Base-by-base conservation (phyloP, 1,140 invertebrate genomes). In the Ips nitidus region DNA sequence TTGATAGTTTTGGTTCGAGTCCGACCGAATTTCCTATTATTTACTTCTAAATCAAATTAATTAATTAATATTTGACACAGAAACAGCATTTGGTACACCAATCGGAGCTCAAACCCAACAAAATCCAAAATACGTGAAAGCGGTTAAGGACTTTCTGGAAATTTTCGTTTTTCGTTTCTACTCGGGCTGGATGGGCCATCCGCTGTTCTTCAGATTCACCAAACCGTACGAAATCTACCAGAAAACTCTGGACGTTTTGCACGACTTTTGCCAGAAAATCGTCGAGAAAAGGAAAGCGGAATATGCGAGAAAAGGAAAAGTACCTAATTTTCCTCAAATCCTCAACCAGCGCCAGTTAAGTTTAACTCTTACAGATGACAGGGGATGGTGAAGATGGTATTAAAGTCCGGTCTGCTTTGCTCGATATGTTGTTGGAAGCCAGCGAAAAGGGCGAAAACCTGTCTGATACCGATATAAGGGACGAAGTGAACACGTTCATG, bases 401-500 rank as follows among this genome's bases (percentile, higher is more conserved):
- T 42, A 73, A 72, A 66, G 52, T 67, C 38, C 59, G 63, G 55
- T 68, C 69, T 36, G 74, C 73, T 7, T 59, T 75, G 2, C 47
- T 75, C 61, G 74, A 75, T 63, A 74, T 75, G 74, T 66, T 75
- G 53, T 36, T 75, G 37, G 62, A 75, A 45, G 66, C 65, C 37
- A 70, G 53, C 40, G n/a, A 71, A 45, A 72, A 73, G 55, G 71
- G 71, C 3, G 53, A 69, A 52, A 39, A 65, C 40, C 61, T 75
- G 42, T 64, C 53, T 52, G 83, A 91, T 71, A 71, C 82, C 39
- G 90, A 92, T 61, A 92, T 94, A 42, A 84, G 88, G 70, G 91
- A 93, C 77, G 92, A 94, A 84, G 90, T 93, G 1, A 90, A 93
- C 77, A 93, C 91, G 0, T 94, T 93, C 75, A 90, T 92, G 86